Base-by-base conservation (phyloP, 2,888 invertebrate species). In the Drosophila birchii region DNA sequence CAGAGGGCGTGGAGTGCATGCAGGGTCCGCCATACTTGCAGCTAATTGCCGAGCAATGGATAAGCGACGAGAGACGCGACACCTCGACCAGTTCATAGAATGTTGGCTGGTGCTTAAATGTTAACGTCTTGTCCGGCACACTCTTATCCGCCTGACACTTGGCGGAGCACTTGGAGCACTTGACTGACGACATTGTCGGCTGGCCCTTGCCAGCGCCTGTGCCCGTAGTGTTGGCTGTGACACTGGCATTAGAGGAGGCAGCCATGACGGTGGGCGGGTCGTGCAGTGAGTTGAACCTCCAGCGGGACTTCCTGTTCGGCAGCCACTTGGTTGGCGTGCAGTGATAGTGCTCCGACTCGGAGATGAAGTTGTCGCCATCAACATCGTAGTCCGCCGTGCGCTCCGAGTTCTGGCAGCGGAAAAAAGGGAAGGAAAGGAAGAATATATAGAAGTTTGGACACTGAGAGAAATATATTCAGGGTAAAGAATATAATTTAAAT, bases 51-150 rank as follows among this genome's bases (percentile, higher is more conserved):
- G 91, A 82, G 55, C 91, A 91, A 14, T 90, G 89, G n/a, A 89
- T 82, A 16, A 91, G 81, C 12, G 91, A 89, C 1, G 91, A 90
- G 34, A 89, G 84, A 12, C 90, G 89, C 7, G 91, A 90, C 11
- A 92, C 85, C 63, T 92, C 91, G 9, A 92, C 89, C 5, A 92
- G 78, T 53, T 92, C 92, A 56, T 92, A 92, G 34, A 92, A 91
- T 0, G 92, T 89, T 7, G 90, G 80, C 41, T 91, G 87, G 67
- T 90, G 90, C 34, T 83, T 87, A 4, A 90, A 58, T 29, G 77
- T 80, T 43, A 64, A 51, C 29, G 80, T 66, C 59, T 89, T 86
- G 44, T 86, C 90, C 18, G 53, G 29, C 1, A 67, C 26, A 51
- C 49, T 69, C 16, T 64, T 57, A 53, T 83, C 81, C 67, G 47